Base-by-base conservation (phyloP, 2,797 vertebrate species). In the Anguilla obscura region DNA sequence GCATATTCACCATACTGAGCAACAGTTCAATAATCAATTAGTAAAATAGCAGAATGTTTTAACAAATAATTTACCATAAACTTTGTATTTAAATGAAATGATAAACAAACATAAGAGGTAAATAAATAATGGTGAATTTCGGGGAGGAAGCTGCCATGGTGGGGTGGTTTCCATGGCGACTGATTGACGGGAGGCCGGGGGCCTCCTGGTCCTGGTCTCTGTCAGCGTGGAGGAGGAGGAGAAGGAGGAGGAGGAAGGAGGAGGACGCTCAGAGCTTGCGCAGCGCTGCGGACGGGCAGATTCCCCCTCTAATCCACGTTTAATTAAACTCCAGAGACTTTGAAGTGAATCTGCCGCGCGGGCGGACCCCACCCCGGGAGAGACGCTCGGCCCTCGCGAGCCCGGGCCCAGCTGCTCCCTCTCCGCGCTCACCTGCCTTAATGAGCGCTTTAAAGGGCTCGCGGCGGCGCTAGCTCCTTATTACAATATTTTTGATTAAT, bases 301-400 rank as follows among this genome's bases (percentile, higher is more conserved):
- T 95, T 94, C 95, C 93, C 40, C 93, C 94, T 95, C 96, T 99
- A 99, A 99, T 99, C 98, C 98, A 96, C 95, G 97, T 98, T 99
- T 99, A 99, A 99, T 99, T 99, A 98, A 99, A 98, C 98, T 98
- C 98, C 94, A 96, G 98, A 99, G 98, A 98, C 98, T 98, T 98
- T 98, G 97, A 98, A 98, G 98, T 97, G 96, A 94, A 94, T 95
- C 97, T 93, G 93, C 90, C 89, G 95, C 97, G 93, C 96, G 95
- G 95, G 95, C 97, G 94, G 96, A 89, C 93, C 66, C 94, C 93
- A 90, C 96, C 96, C 95, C 93, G 90, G 86, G 85, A 85, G 90
- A 6, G 54, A 87, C 90, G 89, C 87, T 91, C 89, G 91, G 92
- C 92, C 90, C 91, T 93, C 92, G 94, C 92, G 88, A 8, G 94